phyloP scores from a whole-genome alignment of 2,888 invertebrate species.

The Sminthurides aquaticus region DNA sequence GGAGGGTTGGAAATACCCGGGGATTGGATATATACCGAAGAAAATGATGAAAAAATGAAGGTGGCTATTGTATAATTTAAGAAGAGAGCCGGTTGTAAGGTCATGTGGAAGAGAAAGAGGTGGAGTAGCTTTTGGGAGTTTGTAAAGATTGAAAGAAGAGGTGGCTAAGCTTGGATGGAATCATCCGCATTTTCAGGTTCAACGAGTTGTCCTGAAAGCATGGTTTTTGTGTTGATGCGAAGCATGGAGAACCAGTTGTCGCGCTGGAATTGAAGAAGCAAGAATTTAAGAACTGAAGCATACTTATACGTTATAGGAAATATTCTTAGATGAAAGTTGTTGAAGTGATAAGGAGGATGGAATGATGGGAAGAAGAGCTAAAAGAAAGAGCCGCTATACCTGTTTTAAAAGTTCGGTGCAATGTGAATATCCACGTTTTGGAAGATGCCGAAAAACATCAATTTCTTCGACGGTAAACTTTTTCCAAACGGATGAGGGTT shows the following conservation, averaged over 20 bases:
- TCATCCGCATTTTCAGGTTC: slow-evolving; percentile 33
- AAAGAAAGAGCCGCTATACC: slow-evolving; percentile 22
- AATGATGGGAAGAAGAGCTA: not conserved
- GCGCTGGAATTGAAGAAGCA: slow-evolving; percentile 28
- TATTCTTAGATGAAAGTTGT: no score
- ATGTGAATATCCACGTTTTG: slow-evolving; percentile 35
- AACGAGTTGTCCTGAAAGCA: slow-evolving; percentile 39
- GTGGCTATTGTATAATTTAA: no score
- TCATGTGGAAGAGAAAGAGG: no score
- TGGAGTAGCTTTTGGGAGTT: not conserved
- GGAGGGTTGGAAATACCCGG: no score
- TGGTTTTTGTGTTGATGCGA: slow-evolving; percentile 38
- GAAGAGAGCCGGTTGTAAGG: no score
- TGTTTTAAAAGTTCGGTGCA: slow-evolving; percentile 34
- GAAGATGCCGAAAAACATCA: slow-evolving; percentile 42
- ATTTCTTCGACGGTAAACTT: slow-evolving; percentile 47
- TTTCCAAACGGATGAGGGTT: slow-evolving; percentile 48
- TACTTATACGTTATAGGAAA: not conserved
- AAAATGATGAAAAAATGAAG: not conserved
- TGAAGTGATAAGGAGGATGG: not conserved
- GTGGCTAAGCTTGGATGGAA: not conserved
- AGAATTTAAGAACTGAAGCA: slow-evolving; percentile 6
- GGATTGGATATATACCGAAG: no score
- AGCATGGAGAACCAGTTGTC: slow-evolving; percentile 40
- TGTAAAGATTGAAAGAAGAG: not conserved